Conservation (phyloP, 2,888 invertebrate species). For the Lasioglossum malachurum region DNA sequence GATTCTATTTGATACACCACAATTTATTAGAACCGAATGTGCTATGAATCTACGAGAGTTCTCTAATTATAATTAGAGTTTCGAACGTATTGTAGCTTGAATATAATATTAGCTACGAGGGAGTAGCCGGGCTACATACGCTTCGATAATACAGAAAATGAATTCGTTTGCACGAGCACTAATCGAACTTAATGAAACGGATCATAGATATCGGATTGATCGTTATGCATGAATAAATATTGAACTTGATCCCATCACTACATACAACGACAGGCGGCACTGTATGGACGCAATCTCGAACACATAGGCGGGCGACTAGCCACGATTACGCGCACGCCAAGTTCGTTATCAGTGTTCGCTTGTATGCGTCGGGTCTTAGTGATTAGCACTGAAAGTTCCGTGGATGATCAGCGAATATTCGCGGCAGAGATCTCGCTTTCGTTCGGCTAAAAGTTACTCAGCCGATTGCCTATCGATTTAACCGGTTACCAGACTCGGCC, state of each 20-base stretch:
- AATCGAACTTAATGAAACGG: conserved; percentile 8
- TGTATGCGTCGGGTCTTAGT: conserved; percentile 38
- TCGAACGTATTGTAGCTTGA: neutral
- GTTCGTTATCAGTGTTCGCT: conserved; percentile 63
- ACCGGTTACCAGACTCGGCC: conserved; percentile 32
- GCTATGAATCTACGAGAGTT: neutral
- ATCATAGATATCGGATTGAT: conserved; percentile 13
- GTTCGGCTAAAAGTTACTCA: conserved; percentile 29
- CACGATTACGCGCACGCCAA: conserved; percentile 67
- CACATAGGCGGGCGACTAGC: conserved; percentile 30
- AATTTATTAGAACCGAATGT: neutral
- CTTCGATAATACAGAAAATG: neutral
- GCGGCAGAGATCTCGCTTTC: conserved; percentile 27
- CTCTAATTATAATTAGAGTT: neutral
- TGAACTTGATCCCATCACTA: neutral
- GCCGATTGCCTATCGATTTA: conserved; percentile 40
- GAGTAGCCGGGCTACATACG: neutral
- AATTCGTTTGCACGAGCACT: neutral
- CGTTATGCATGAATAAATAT: neutral
- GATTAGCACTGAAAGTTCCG: conserved; percentile 57
- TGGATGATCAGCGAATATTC: conserved; percentile 40
- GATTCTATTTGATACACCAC: neutral
- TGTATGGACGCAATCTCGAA: conserved; percentile 49
- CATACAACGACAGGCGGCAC: conserved; percentile 14
- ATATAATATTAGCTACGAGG: neutral